These are phyloP conservation scores for Pyrrhura leucotis DNA, from an alignment of 2,797 vertebrate genomes.

Conservation along the genomic window DNA sequence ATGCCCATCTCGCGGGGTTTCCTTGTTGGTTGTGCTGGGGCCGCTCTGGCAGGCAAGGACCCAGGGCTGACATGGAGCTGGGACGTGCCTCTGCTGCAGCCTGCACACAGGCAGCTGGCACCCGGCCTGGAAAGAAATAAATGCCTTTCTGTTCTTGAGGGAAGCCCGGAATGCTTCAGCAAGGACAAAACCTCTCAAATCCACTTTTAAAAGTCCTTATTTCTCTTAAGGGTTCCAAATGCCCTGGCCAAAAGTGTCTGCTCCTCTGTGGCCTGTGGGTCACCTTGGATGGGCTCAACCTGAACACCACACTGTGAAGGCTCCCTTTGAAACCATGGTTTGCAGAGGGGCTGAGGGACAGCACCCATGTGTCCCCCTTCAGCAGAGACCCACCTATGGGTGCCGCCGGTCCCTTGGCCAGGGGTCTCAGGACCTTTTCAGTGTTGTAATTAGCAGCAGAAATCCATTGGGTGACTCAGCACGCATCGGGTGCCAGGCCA, in stretches of 20 bases:
- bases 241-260: background rate
- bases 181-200: slow-evolving; percentile 16
- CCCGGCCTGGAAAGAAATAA: background rate
- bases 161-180: background rate
- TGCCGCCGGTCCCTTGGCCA: background rate
- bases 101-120: slow-evolving; percentile 2
- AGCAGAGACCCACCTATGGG: background rate
- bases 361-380: background rate
- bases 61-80: background rate
- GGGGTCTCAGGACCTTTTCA: background rate
- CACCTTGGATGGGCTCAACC: background rate
- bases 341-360: background rate
- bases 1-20: rapidly evolving
- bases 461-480: slow-evolving; percentile 29
- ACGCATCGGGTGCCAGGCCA: rapidly evolving
- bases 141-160: slow-evolving; percentile 43
- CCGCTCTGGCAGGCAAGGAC: background rate
- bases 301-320: rapidly evolving
- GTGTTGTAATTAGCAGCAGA: background rate
- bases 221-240: background rate
- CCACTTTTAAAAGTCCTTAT: background rate
- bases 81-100: background rate
- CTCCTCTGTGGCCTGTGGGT: rapidly evolving
- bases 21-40: background rate
- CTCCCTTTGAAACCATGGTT: rapidly evolving